Evolutionary conservation across 2,113 vertebrate species (phyloP).

Genomic region (Labeo catla): DNA sequence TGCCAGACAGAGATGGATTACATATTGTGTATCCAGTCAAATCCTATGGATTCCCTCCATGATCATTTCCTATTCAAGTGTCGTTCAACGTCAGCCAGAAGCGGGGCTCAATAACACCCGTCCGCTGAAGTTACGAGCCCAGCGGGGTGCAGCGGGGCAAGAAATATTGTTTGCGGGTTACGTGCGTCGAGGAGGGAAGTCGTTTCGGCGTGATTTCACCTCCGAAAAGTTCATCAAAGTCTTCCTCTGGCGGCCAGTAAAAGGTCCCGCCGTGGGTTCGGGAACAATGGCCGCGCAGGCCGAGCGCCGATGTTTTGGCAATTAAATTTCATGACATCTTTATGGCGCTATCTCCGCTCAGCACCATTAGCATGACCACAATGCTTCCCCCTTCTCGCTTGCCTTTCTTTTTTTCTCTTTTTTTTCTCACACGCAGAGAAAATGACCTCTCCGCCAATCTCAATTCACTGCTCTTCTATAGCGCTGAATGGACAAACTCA

Average conservation of each 20-base stretch:
- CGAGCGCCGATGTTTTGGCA: conserved; percentile 67
- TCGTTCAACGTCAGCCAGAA: conserved; percentile 57
- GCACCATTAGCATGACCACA: conserved; percentile 81
- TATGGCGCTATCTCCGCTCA: conserved; percentile 77
- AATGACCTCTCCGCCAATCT: conserved; percentile 80
- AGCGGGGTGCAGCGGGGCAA: neutral
- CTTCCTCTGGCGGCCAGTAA: conserved; percentile 59
- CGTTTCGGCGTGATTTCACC: neutral
- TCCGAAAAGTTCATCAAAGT: conserved; percentile 71
- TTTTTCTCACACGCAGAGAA: conserved; percentile 59
- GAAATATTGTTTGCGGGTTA: neutral
- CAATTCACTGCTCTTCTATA: conserved; percentile 86
- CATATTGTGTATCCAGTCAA: conserved; percentile 17
- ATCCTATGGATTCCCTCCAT: conserved; percentile 40
- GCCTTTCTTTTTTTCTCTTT: conserved; percentile 50
- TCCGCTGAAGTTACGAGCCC: neutral
- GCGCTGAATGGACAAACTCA: conserved; percentile 83
- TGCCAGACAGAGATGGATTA: conserved; percentile 41
- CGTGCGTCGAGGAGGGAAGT: neutral
- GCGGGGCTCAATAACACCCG: conserved; percentile 33
- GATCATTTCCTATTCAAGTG: conserved; percentile 64
- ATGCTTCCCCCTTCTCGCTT: conserved; percentile 66
- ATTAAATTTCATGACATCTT: conserved; percentile 83
- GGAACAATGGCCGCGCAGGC: conserved; percentile 40
- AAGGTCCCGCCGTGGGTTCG: conserved; percentile 58